phyloP scores from a whole-genome alignment of 2,797 vertebrate species.

The Labeo calbasu region DNA sequence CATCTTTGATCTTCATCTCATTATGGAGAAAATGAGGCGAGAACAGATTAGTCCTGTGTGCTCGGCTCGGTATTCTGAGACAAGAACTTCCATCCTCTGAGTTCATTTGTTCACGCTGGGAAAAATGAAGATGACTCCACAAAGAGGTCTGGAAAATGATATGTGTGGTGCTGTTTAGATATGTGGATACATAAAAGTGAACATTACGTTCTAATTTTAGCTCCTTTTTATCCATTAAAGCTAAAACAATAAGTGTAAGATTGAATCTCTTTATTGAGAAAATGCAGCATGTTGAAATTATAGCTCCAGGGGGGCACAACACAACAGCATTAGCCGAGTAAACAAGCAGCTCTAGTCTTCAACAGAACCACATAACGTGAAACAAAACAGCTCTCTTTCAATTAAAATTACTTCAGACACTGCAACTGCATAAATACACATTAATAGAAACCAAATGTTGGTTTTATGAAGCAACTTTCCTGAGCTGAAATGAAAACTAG shows the following conservation, averaged over 20 bases:
- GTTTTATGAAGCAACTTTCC: neutral
- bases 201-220: neutral
- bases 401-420: neutral
- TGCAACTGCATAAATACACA: neutral
- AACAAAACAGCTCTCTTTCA: neutral
- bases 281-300: slow-evolving; percentile 26
- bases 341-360: slow-evolving; percentile 17
- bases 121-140: neutral
- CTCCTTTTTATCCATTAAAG: neutral
- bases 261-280: slow-evolving; percentile 8
- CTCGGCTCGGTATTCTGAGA: slow-evolving; percentile 9
- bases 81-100: slow-evolving; percentile 7
- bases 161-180: neutral
- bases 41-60: slow-evolving; percentile 35
- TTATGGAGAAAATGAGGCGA: slow-evolving; percentile 56
- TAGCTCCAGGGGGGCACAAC: neutral
- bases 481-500: no score
- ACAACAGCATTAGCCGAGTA: slow-evolving; percentile 7
- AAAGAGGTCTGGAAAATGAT: neutral
- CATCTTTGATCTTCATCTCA: slow-evolving; percentile 61
- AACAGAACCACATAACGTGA: neutral
- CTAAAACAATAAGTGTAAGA: slow-evolving; percentile 14
- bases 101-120: slow-evolving; percentile 6
- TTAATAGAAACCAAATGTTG: neutral
- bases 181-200: neutral